phyloP scores from a whole-genome alignment of 2,888 invertebrate species.

The Plemyria rubiginata region DNA sequence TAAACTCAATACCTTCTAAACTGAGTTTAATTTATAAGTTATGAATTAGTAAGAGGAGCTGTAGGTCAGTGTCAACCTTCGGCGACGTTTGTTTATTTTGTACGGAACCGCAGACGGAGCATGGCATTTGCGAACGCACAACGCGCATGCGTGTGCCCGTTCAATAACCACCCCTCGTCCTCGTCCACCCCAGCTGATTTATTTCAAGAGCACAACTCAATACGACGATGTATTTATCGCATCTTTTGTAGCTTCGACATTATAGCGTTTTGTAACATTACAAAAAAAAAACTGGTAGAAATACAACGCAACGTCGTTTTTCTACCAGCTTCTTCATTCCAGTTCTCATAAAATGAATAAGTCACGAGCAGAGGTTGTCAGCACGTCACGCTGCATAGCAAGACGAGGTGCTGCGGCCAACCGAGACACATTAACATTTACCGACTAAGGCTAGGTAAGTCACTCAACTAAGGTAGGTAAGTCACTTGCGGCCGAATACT shows the following conservation, averaged over 20 bases:
- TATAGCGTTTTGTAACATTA: too few relatives aligned
- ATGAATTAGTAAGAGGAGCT: constrained; percentile 47
- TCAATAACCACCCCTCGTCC: constrained; percentile 69
- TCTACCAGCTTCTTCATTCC: constrained; percentile 6
- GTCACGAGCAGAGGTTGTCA: constrained; percentile 21
- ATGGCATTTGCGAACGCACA: constrained; percentile 48
- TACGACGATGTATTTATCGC: constrained; percentile 25
- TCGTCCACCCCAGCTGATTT: constrained; percentile 57
- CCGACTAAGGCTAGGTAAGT: constrained; percentile 35
- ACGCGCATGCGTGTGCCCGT: constrained; percentile 75
- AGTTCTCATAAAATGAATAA: constrained; percentile 18
- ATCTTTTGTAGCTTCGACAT: constrained; percentile 14
- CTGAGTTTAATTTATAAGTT: constrained; percentile 23
- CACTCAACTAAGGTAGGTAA: constrained; percentile 32
- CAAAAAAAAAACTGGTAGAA: background rate
- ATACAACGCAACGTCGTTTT: background rate
- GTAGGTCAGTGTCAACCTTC: constrained; percentile 71
- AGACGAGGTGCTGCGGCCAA: constrained; percentile 28
- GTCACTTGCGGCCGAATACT: too few relatives aligned
- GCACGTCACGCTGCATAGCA: constrained; percentile 31
- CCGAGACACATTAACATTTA: constrained; percentile 37
- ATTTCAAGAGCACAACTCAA: constrained; percentile 44
- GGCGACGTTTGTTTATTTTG: constrained; percentile 76
- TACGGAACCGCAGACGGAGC: constrained; percentile 58
- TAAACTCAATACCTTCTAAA: background rate